Evolutionary conservation across 2,888 invertebrate genomes (phyloP).

Genomic region (Allygus modestus): DNA sequence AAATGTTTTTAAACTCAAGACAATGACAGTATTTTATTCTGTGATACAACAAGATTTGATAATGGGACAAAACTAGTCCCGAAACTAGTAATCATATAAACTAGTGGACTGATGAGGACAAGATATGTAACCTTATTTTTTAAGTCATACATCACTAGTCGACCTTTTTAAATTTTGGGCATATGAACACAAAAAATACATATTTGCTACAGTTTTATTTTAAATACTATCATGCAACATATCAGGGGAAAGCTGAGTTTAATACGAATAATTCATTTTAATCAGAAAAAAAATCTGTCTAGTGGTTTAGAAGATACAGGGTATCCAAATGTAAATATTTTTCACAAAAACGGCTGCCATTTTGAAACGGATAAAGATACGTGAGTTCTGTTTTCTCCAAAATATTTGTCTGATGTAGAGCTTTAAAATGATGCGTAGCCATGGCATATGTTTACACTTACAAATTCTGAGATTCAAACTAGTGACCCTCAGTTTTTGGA

Average conservation of each 20-base stretch:
- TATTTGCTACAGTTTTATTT: neutral
- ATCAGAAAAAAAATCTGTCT: neutral
- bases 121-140: too few species aligned
- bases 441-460: conserved; percentile 12
- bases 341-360: neutral
- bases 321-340: neutral
- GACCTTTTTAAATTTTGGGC: too few species aligned
- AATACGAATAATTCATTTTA: neutral
- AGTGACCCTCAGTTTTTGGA: conserved; percentile 6
- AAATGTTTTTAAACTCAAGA: too few species aligned
- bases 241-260: neutral
- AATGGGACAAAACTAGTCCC: too few species aligned
- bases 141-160: too few species aligned
- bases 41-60: too few species aligned
- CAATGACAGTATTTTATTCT: too few species aligned
- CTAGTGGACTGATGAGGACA: too few species aligned
- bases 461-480: neutral
- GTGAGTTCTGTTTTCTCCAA: neutral
- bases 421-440: conserved; percentile 1
- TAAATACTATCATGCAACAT: neutral
- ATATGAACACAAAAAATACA: neutral
- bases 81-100: too few species aligned
- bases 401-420: neutral
- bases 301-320: neutral
- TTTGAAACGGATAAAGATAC: neutral